Base-by-base conservation (phyloP, 2,113 vertebrate species). In the Passer domesticus region DNA sequence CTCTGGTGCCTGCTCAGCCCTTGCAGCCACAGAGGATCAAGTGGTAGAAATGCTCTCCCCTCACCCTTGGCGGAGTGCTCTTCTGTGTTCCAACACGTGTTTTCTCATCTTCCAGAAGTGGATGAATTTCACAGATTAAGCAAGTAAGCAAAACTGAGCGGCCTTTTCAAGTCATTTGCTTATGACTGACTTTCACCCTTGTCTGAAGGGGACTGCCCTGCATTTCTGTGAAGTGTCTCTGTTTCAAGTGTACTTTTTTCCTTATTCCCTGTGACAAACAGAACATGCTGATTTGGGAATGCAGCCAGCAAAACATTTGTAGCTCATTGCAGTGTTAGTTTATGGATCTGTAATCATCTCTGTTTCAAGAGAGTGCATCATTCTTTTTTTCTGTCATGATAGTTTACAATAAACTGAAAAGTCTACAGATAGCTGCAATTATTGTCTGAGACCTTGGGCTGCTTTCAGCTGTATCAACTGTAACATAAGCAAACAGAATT, bases 181-280 rank as follows among this genome's bases (percentile, higher is more conserved):
- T 79, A 28, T 1, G 23, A n/a, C 46, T 80, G 76, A 47, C 72
- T 95, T 73, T 87, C 25, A 83, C 50, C 50, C 43, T 76, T 76
- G 58, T 69, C 70, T 92, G 75, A 85, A 94, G 78, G 94, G 52
- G 59, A 80, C 70, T 94, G 85, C 82, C 47, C 79, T 83, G 63
- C 75, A 41, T 93, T 93, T 85, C 78, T 94, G 43, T 76, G 43
- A 76, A 94, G 84, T 58, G 50, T 87, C 64, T 90, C 73, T 92
- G 30, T 92, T 94, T 91, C 72, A 86, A 55, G 52, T 74, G 75
- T 88, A 83, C 87, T 88, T 85, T 90, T 74, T 95, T 92, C 23
- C 31, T 90, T 39, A 4, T 31, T 85, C 55, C 16, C 37, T 63
- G 31, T 86, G 68, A 85, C 3, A 3, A 89, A 47, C 87, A 81